phyloP scores from a whole-genome alignment of 2,888 invertebrate genomes.

The Drosophila stalkeri region DNA sequence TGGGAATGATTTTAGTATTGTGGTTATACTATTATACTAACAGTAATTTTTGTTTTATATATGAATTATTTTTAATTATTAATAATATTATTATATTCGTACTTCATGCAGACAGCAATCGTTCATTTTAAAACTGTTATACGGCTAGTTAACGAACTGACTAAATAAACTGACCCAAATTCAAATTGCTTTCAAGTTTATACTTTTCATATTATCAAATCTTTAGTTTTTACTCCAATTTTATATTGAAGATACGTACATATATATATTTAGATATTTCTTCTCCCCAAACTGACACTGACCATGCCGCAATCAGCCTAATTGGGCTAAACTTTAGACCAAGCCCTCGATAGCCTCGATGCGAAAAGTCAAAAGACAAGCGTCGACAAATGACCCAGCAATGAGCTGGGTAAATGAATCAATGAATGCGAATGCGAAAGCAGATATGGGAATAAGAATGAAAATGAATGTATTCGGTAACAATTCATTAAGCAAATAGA shows the following conservation, averaged over 20 bases:
- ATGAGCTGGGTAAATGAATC: slow-evolving; percentile 71
- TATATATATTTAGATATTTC: not conserved
- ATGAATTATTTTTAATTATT: too few relatives aligned
- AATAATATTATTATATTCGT: too few relatives aligned
- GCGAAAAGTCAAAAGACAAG: slow-evolving; percentile 71
- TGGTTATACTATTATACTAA: too few relatives aligned
- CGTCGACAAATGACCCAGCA: slow-evolving; percentile 76
- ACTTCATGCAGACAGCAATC: too few relatives aligned
- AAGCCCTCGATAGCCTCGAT: not conserved
- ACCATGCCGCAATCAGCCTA: slow-evolving; percentile 66
- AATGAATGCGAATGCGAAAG: slow-evolving; percentile 51
- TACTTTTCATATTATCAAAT: not conserved
- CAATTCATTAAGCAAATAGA: slow-evolving; percentile 81
- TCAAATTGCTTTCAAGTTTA: not conserved
- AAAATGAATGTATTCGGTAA: slow-evolving; percentile 75
- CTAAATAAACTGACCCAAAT: not conserved
- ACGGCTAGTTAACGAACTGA: not conserved
- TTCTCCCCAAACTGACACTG: slow-evolving; percentile 47
- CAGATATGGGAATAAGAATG: slow-evolving; percentile 42
- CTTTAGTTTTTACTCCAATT: not conserved
- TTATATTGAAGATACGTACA: not conserved
- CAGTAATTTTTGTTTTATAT: too few relatives aligned
- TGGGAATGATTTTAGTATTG: too few relatives aligned
- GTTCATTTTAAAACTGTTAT: not conserved
- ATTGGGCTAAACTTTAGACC: slow-evolving; percentile 50